Percentiles rank a stretch among this genome's conserved stretches.
Conservation (phyloP, 2,888 invertebrate species). For the Nasonovia ribisnigri region DNA sequence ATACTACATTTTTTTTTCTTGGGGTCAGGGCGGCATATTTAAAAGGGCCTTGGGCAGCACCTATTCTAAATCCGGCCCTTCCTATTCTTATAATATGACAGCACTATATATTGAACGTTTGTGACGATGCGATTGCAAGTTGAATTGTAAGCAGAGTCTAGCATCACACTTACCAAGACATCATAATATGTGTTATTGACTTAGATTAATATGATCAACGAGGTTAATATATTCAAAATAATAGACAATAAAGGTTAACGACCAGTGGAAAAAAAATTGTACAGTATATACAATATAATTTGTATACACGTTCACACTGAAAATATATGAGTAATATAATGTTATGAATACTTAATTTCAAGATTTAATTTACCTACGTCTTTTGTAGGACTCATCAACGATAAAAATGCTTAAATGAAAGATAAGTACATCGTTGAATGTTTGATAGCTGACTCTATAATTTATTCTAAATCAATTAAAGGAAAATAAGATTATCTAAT, state of each 20-base stretch:
- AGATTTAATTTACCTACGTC: background rate
- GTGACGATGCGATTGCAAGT: background rate
- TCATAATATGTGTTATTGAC: conserved; percentile 1
- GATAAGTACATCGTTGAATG: background rate
- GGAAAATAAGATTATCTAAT: background rate
- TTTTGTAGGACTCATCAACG: background rate
- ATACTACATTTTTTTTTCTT: too few relatives aligned
- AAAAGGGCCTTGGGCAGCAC: too few relatives aligned
- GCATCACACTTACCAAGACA: background rate
- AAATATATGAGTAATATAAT: background rate
- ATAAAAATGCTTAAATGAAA: background rate
- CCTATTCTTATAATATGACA: too few relatives aligned
- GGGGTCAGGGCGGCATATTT: too few relatives aligned
- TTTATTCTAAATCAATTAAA: background rate
- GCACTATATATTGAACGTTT: background rate
- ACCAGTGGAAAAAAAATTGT: background rate
- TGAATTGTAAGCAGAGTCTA: background rate
- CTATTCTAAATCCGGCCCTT: too few relatives aligned
- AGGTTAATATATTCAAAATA: conserved; percentile 44
- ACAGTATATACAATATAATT: background rate
- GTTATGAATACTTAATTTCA: background rate
- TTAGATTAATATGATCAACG: background rate
- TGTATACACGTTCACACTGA: background rate
- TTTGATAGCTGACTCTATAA: background rate
- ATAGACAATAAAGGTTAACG: conserved; percentile 38